A percentile compares a stretch with the other conserved stretches of the same genome.
phyloP scores from a whole-genome alignment of 2,888 invertebrate species.

The Synanthedon vespiformis region DNA sequence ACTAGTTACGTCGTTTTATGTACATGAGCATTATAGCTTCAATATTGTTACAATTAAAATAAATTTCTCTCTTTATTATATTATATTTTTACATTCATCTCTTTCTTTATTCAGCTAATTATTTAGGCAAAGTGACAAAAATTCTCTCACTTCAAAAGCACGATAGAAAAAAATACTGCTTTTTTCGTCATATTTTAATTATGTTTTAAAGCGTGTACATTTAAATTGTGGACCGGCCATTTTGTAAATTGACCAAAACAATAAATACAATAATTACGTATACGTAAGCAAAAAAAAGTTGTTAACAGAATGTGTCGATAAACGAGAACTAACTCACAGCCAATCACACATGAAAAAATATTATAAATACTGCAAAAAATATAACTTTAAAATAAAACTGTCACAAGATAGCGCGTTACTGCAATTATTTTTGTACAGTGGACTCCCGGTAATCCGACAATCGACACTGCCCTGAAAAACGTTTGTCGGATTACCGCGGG shows the following conservation, averaged over 20 bases:
- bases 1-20: constrained; percentile 55
- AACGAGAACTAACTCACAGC: constrained; percentile 9
- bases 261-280: not conserved
- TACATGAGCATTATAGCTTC: constrained; percentile 68
- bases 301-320: not conserved
- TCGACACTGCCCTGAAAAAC: no score
- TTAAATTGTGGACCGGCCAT: not conserved
- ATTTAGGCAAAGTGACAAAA: constrained; percentile 62
- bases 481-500: no score
- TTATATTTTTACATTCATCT: constrained; percentile 49
- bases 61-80: constrained; percentile 62
- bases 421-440: no score
- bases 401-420: no score
- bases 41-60: constrained; percentile 66
- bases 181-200: constrained; percentile 4
- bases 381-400: no score
- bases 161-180: constrained; percentile 19
- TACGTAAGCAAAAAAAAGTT: not conserved
- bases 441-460: no score
- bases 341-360: constrained; percentile 3
- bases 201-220: not conserved
- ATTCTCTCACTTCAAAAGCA: constrained; percentile 26
- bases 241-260: not conserved
- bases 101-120: constrained; percentile 41
- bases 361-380: no score